phyloP scores from a whole-genome alignment of 2,888 invertebrate genomes.

The Plebejus argus region DNA sequence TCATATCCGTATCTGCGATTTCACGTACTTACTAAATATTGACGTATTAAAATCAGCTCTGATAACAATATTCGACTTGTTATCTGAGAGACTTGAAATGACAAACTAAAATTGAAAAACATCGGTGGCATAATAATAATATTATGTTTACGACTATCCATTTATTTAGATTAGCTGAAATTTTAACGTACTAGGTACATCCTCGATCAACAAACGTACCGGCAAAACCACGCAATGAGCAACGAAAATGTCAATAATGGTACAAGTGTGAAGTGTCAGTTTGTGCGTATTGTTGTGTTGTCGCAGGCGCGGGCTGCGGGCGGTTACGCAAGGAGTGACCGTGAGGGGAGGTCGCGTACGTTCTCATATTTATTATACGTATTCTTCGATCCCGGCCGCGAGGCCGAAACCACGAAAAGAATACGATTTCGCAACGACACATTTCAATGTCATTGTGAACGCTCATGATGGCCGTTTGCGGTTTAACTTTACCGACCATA shows the following conservation, averaged over 20 bases:
- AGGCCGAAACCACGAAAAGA: conserved; percentile 74
- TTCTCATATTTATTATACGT: conserved; percentile 79
- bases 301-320: conserved; percentile 47
- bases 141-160: background rate
- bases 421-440: conserved; percentile 73
- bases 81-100: background rate
- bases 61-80: background rate
- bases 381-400: conserved; percentile 75
- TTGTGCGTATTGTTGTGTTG: conserved; percentile 67
- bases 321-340: conserved; percentile 74
- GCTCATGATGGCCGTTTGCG: conserved; percentile 55
- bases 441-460: conserved; percentile 75
- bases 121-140: background rate
- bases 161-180: background rate
- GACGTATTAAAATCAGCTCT: background rate
- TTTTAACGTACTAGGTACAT: background rate
- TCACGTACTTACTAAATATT: background rate
- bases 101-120: background rate
- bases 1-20: background rate
- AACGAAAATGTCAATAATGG: conserved; percentile 39
- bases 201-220: background rate
- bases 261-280: conserved; percentile 43
- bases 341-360: conserved; percentile 76
- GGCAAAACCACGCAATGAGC: conserved; percentile 15
- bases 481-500: conserved; percentile 41